phyloP scores from a whole-genome alignment of 2,797 vertebrate species.

The Dipus sagitta region DNA sequence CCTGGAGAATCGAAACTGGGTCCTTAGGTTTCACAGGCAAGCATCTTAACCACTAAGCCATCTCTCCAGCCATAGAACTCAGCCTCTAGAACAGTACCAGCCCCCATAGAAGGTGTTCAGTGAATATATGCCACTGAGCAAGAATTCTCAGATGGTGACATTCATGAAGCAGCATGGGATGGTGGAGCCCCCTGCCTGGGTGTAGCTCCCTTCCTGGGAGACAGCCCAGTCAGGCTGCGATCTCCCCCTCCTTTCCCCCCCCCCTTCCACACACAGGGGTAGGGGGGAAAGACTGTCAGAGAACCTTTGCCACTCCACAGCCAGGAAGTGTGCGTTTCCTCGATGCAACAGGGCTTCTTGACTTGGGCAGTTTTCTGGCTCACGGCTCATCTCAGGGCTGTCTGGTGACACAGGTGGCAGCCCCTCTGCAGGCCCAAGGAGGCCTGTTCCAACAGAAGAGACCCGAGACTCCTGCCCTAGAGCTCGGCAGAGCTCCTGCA shows the following conservation, averaged over 20 bases:
- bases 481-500: conserved; percentile 38
- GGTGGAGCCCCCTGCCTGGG: neutral
- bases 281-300: neutral
- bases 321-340: neutral
- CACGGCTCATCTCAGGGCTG: conserved; percentile 39
- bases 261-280: neutral
- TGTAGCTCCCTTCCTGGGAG: neutral
- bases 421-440: conserved; percentile 16
- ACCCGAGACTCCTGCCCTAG: neutral
- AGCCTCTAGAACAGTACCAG: neutral
- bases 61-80: too few relatives aligned
- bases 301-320: neutral
- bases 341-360: neutral
- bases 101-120: conserved; percentile 42
- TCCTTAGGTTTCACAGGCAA: too few relatives aligned
- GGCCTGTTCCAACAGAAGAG: neutral
- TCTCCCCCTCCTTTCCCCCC: neutral
- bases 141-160: neutral
- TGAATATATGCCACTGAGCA: neutral
- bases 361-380: conserved; percentile 67
- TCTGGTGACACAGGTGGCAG: conserved; percentile 56
- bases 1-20: too few relatives aligned
- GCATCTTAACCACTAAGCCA: too few relatives aligned
- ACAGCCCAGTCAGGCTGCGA: neutral
- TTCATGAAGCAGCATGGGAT: neutral